Percentiles rank a stretch among this genome's conserved stretches.
Conservation (phyloP, 23 tunicate genomes). For the Trididemnum clinides region DNA sequence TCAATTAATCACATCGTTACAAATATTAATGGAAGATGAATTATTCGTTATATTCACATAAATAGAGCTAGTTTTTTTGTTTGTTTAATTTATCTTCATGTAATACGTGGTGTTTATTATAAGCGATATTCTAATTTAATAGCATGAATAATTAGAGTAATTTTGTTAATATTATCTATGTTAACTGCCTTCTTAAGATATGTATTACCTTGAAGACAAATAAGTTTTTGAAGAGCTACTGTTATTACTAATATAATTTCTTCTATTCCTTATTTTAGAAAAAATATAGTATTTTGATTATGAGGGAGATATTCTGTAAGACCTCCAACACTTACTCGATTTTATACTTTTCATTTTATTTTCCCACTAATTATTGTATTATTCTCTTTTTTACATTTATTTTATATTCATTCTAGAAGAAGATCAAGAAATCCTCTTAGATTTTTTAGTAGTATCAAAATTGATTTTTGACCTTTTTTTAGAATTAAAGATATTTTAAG, state of each 20-base stretch:
- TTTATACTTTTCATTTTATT: constrained; percentile 42
- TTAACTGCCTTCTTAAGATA: constrained; percentile 23
- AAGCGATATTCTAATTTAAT: not conserved
- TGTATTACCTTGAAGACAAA: constrained; percentile 42
- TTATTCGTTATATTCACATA: not conserved
- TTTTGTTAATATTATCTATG: not conserved
- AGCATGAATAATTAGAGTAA: not conserved
- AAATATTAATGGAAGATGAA: not conserved
- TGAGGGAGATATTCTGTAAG: constrained; percentile 19
- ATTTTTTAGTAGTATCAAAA: not conserved
- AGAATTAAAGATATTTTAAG: constrained; percentile 22
- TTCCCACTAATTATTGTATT: not conserved
- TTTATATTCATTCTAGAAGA: not conserved
- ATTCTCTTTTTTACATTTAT: constrained; percentile 11
- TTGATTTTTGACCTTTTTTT: constrained; percentile 45
- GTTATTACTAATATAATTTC: constrained; percentile 30
- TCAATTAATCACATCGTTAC: not conserved
- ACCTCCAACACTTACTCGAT: constrained; percentile 8
- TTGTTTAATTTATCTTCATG: constrained; percentile 1
- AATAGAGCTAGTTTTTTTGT: constrained; percentile 6
- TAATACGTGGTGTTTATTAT: constrained; percentile 1
- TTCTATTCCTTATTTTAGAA: constrained; percentile 8
- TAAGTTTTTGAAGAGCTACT: constrained; percentile 52
- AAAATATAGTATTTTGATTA: not conserved
- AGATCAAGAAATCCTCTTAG: constrained; percentile 6